Evolutionary conservation across 1,140 invertebrate genomes (phyloP).

Genomic region (Cydia pomonella): DNA sequence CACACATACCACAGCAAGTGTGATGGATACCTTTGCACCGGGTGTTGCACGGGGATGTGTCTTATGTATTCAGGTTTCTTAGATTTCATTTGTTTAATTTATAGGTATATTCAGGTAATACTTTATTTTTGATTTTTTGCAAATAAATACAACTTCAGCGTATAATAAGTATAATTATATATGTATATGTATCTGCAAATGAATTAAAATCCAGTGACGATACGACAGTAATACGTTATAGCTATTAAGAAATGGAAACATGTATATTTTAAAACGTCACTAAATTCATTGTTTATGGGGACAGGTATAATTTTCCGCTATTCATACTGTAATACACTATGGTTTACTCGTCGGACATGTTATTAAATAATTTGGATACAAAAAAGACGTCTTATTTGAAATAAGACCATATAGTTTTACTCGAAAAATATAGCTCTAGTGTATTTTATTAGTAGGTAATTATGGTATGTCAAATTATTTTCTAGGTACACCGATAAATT

Average conservation of each 20-base stretch:
- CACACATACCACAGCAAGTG: no score
- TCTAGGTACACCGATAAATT: background rate
- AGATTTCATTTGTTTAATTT: no score
- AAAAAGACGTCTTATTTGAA: slow-evolving; percentile 32
- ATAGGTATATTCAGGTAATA: no score
- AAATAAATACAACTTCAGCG: no score
- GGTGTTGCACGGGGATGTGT: no score
- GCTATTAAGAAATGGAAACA: slow-evolving; percentile 14
- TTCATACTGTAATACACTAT: slow-evolving; percentile 40
- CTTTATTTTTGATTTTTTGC: no score
- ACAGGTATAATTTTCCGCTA: slow-evolving; percentile 43
- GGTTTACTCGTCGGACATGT: slow-evolving; percentile 42
- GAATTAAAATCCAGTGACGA: background rate
- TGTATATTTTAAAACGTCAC: slow-evolving; percentile 23
- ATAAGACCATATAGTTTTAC: slow-evolving; percentile 34
- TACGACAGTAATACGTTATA: background rate
- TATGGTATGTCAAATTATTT: slow-evolving; percentile 23
- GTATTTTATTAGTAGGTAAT: slow-evolving; percentile 29
- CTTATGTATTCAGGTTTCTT: no score
- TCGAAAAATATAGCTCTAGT: slow-evolving; percentile 28
- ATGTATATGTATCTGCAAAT: no score
- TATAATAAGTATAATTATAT: no score
- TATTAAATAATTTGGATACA: slow-evolving; percentile 43
- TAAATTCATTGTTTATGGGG: slow-evolving; percentile 36
- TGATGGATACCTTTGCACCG: no score